Evolutionary conservation across 2,797 vertebrate genomes (phyloP), one percentile per base, ranked within the genome.

Genomic region (Lindbergichthys nudifrons): DNA sequence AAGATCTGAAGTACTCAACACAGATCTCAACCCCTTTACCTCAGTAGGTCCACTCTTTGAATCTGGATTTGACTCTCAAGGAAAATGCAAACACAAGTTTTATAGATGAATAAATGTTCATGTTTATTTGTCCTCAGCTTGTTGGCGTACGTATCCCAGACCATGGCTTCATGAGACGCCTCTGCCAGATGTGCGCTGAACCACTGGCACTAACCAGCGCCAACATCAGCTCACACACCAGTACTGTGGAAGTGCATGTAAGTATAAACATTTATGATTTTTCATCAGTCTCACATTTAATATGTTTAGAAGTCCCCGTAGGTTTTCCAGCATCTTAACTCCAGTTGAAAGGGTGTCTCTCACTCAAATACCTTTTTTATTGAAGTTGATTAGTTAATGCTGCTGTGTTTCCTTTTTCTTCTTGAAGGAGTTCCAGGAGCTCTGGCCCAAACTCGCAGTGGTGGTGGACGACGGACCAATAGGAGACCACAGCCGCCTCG

Each of bases 191-290:
- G 83, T 99, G 97, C 45, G 73, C 86, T 0, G 96, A 96, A 32
- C 98, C 98, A 0, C 94, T 99, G 16, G 97, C 98, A 0, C 89
- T 99, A 15, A 99, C 98, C 1, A 99, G 98, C 0, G 98, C 98
- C 64, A 99, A 99, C 83, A 36, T 98, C 91, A 99, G 97, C 88
- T 90, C 93, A 0, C 95, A 94, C 43, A 84, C 88, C 56, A 99
- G 98, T 94, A 96, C 96, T 0, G 83, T 99, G 80, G 94, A 92
- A 0, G 92, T 96, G 1, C 68, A 95, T 76, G 98, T 99, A 88
- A 95, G 96, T 26, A 26, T 26, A 26, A 26, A 26, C 26, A 26
- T 26, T 26, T 26, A 26, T 26, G 26, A 26, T 26, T 26, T 26
- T 26, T 26, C 4, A 5, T 36, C 32, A 36, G 32, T 36, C 6